Percentiles rank a stretch among this genome's conserved stretches.
Conservation (phyloP, 2,113 vertebrate species). For the Xenopus tropicalis region UCB_Xtro_10.0 CM004446.2:1888001-1888500, state of each 20-base stretch:
- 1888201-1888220: too few species aligned
- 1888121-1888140: too few species aligned
- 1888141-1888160: too few species aligned
- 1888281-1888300: neutral
- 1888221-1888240: too few species aligned
- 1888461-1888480: conserved; percentile 23
- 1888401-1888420: neutral
- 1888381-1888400: conserved; percentile 3
- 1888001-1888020: neutral
- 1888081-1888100: too few species aligned
- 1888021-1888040: too few species aligned
- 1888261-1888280: fast-evolving
- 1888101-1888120: too few species aligned
- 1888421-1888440: neutral
- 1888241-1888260: too few species aligned
- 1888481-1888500: conserved; percentile 43
- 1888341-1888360: conserved; percentile 39
- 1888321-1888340: conserved; percentile 21
- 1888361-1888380: conserved; percentile 46
- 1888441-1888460: neutral
- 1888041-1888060: too few species aligned
- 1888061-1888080: too few species aligned
- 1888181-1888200: too few species aligned
- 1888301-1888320: conserved; percentile 44
- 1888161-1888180: too few species aligned